Conservation (phyloP, 2,888 invertebrate genomes). For the Rhagophthalmus giganteus region DNA sequence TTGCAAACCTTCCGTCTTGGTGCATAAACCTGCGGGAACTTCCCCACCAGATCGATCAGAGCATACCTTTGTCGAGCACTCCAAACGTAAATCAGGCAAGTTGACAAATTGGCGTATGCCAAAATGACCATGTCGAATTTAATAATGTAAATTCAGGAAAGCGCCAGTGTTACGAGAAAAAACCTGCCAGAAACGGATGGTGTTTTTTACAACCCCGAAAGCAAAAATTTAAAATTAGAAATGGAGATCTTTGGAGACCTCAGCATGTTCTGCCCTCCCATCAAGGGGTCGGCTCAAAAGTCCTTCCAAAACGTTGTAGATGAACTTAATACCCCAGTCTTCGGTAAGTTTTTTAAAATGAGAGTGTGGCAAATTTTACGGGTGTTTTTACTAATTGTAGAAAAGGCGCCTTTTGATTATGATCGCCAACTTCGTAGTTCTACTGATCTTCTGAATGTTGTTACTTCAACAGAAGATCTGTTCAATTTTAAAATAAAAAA, state of each 20-base stretch:
- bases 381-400: conserved; percentile 15
- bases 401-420: conserved; percentile 32
- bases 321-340: conserved; percentile 52
- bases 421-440: conserved; percentile 18
- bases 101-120: background rate
- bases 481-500: conserved; percentile 25
- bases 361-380: too few species aligned
- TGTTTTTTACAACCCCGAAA: conserved; percentile 19
- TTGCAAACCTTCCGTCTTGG: background rate
- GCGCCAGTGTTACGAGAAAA: conserved; percentile 22
- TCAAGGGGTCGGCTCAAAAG: conserved; percentile 59
- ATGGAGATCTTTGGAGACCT: conserved; percentile 73
- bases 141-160: conserved; percentile 20
- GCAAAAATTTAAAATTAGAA: conserved; percentile 20
- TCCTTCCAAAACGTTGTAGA: conserved; percentile 49
- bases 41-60: conserved; percentile 6
- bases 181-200: conserved; percentile 29
- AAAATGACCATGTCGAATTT: background rate
- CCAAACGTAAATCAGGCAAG: background rate
- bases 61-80: background rate
- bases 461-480: conserved; percentile 21
- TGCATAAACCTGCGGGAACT: conserved; percentile 1
- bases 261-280: conserved; percentile 63
- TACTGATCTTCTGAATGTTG: conserved; percentile 22
- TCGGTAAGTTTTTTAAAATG: too few species aligned